Percentiles rank a stretch among this genome's conserved stretches.
phyloP scores from a whole-genome alignment of 2,113 vertebrate genomes.

The Platanista minor region DNA sequence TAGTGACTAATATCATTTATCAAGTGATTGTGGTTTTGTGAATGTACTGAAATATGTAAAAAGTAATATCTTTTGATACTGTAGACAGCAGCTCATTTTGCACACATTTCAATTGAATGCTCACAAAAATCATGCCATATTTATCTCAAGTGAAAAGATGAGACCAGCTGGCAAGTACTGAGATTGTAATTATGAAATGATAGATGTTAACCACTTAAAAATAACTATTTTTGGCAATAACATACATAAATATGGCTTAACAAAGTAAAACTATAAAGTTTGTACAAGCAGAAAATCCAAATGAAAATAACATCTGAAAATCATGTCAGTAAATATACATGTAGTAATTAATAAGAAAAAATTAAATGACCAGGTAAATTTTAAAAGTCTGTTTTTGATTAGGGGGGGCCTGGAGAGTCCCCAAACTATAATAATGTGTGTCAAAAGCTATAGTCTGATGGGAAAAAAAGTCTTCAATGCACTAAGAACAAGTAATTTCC shows the following conservation, averaged over 20 bases:
- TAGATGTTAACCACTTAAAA: slow-evolving; percentile 56
- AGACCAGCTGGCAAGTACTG: slow-evolving; percentile 47
- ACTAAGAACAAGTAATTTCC: background rate
- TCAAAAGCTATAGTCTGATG: background rate
- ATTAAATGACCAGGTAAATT: background rate
- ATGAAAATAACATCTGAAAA: slow-evolving; percentile 51
- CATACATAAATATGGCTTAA: slow-evolving; percentile 36
- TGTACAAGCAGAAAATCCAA: slow-evolving; percentile 35
- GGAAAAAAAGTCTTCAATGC: background rate
- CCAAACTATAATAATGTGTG: background rate
- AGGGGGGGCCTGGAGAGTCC: background rate
- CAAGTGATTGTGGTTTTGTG: slow-evolving; percentile 32
- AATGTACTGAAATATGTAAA: background rate
- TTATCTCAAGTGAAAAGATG: slow-evolving; percentile 26
- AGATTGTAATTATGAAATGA: slow-evolving; percentile 51
- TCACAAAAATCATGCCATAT: slow-evolving; percentile 8
- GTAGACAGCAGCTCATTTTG: slow-evolving; percentile 63
- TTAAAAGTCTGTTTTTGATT: background rate
- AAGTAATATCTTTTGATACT: slow-evolving; percentile 45
- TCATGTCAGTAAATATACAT: background rate
- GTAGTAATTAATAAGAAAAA: background rate
- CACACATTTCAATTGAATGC: slow-evolving; percentile 49
- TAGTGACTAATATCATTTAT: slow-evolving; percentile 55
- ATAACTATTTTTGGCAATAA: slow-evolving; percentile 33
- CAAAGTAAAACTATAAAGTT: slow-evolving; percentile 46